These are phyloP conservation scores for Buteo buteo DNA, from an alignment of 2,113 vertebrate species.

Conservation along the genomic window DNA sequence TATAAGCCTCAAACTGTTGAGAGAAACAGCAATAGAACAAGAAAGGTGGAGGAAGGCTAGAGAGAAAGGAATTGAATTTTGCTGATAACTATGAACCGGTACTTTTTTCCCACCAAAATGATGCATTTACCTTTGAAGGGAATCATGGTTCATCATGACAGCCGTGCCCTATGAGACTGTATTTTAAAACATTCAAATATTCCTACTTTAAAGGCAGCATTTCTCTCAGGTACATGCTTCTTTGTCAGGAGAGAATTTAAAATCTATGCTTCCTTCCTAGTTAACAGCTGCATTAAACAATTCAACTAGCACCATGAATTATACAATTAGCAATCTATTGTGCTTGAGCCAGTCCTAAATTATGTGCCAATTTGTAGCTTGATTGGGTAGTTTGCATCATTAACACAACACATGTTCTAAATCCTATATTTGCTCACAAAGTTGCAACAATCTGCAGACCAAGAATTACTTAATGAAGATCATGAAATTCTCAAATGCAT, in stretches of 20 bases:
- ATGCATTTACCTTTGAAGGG: neutral
- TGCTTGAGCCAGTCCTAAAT: neutral
- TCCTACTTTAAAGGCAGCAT: neutral
- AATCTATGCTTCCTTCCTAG: neutral
- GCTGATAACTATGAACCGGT: neutral
- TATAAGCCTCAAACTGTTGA: neutral
- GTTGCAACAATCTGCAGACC: neutral
- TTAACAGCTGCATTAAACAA: neutral
- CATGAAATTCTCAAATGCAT: neutral
- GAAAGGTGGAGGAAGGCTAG: neutral
- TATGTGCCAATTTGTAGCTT: neutral
- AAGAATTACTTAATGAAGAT: neutral
- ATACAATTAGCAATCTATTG: neutral
- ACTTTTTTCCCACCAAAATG: rapidly evolving
- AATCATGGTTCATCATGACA: neutral
- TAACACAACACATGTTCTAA: neutral
- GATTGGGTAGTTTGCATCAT: neutral
- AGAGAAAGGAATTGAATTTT: neutral
- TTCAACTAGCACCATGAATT: neutral
- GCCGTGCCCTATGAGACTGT: neutral
- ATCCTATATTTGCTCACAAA: neutral
- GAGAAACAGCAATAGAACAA: neutral
- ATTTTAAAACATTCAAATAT: neutral
- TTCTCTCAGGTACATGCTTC: neutral
- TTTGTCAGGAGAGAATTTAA: neutral